Evolutionary conservation across 2,888 invertebrate species (phyloP).

Genomic region (Cerceris ruficornis): DNA sequence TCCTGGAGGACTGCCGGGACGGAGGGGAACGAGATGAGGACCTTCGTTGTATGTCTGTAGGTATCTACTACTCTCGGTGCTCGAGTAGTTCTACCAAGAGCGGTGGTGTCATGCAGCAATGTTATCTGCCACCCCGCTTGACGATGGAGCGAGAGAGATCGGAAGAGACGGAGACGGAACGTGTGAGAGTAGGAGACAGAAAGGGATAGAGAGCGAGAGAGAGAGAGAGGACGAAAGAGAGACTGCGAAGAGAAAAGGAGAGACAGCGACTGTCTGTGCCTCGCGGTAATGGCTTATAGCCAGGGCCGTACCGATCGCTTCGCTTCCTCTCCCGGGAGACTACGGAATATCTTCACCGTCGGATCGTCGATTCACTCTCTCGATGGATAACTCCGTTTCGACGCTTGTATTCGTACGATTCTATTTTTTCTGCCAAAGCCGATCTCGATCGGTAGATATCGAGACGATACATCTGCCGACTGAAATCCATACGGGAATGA

Average conservation of each 20-base stretch:
- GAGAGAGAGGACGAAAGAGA: conserved; percentile 42
- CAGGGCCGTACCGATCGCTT: conserved; percentile 72
- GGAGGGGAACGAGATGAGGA: conserved; percentile 41
- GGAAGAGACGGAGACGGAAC: conserved; percentile 44
- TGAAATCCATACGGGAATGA: neutral
- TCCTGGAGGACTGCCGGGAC: neutral
- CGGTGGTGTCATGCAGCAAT: conserved; percentile 78
- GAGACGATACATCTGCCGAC: neutral
- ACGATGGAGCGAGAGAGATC: conserved; percentile 62
- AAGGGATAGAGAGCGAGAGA: conserved; percentile 28
- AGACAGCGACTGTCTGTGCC: conserved; percentile 64
- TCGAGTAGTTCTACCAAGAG: conserved; percentile 78
- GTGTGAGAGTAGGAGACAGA: conserved; percentile 13
- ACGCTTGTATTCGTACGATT: conserved; percentile 22
- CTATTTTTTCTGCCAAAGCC: conserved; percentile 7
- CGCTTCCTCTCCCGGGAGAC: conserved; percentile 28
- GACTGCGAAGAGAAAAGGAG: conserved; percentile 40
- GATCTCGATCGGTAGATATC: neutral
- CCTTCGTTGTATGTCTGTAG: conserved; percentile 53
- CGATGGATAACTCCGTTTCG: conserved; percentile 4
- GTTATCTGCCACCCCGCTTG: conserved; percentile 79
- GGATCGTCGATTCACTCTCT: conserved; percentile 14
- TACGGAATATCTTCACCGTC: conserved; percentile 7
- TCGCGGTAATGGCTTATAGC: conserved; percentile 78
- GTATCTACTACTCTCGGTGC: conserved; percentile 70